Evolutionary conservation across 2,797 vertebrate genomes (phyloP).

Genomic region (Botia kubotai): DNA sequence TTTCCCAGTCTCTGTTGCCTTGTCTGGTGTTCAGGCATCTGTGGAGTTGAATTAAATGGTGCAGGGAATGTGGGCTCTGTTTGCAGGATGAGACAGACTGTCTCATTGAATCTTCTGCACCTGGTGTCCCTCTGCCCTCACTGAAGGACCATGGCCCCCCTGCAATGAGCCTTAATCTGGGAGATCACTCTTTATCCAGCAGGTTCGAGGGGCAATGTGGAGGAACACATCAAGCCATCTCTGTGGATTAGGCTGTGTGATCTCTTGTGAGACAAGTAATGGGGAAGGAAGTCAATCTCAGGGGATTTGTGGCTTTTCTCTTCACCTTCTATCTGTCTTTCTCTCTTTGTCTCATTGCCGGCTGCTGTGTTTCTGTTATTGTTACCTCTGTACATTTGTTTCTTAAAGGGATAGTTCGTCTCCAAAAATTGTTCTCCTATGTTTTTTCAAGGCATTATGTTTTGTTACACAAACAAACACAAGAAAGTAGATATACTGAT

Average conservation of each 20-base stretch:
- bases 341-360: conserved; percentile 37
- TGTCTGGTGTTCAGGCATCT: conserved; percentile 69
- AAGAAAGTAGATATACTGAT: no score
- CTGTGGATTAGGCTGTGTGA: conserved; percentile 77
- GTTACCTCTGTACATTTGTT: neutral
- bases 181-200: conserved; percentile 83
- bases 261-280: conserved; percentile 70
- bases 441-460: neutral
- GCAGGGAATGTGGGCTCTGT: conserved; percentile 72
- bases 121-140: conserved; percentile 64
- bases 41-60: conserved; percentile 73
- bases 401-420: neutral
- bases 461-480: no score
- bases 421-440: neutral
- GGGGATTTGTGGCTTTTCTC: conserved; percentile 56
- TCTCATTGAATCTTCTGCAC: conserved; percentile 81
- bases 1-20: conserved; percentile 53
- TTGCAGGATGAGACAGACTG: conserved; percentile 73
- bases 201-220: conserved; percentile 71
- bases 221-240: conserved; percentile 76
- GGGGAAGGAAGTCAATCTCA: conserved; percentile 69
- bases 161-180: conserved; percentile 83
- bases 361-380: conserved; percentile 24
- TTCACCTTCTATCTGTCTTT: conserved; percentile 57
- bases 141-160: conserved; percentile 73